A percentile compares a stretch with the other conserved stretches of the same genome.
These are phyloP conservation scores for Ametastegia equiseti DNA, from an alignment of 2,888 invertebrate genomes.

Conservation along the genomic window DNA sequence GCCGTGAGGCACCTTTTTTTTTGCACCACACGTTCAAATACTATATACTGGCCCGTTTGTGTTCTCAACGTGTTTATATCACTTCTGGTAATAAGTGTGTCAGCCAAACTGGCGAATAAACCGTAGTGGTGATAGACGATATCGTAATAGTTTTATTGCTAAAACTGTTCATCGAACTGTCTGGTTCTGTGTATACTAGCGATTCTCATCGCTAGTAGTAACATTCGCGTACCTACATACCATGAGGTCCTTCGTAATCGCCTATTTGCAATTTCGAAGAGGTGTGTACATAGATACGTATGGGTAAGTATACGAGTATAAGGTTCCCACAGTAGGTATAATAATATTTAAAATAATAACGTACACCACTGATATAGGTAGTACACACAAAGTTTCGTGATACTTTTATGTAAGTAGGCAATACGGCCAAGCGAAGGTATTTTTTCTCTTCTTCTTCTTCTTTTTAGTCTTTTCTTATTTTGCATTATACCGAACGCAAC, in stretches of 20 bases:
- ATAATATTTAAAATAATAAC: no score
- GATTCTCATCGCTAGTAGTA: neutral
- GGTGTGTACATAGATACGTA: no score
- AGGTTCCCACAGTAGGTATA: no score
- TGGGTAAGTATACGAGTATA: no score
- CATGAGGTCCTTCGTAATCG: no score
- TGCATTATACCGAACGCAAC: no score
- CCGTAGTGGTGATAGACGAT: neutral
- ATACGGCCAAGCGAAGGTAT: neutral
- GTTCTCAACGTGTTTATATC: neutral
- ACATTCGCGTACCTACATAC: neutral
- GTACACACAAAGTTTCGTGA: neutral
- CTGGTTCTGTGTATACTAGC: neutral
- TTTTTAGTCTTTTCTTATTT: no score
- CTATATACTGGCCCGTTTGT: neutral
- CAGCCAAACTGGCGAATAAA: neutral
- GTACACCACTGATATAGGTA: no score
- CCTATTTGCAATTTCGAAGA: no score
- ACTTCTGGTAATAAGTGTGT: slow-evolving; percentile 11
- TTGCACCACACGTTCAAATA: neutral
- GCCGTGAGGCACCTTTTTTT: no score
- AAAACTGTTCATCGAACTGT: slow-evolving; percentile 41
- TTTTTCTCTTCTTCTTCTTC: no score
- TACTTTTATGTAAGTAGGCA: slow-evolving; percentile 34
- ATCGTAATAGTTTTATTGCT: slow-evolving; percentile 42